Evolutionary conservation across 2,113 vertebrate genomes (phyloP).

Genomic region (Hypanus sabinus): DNA sequence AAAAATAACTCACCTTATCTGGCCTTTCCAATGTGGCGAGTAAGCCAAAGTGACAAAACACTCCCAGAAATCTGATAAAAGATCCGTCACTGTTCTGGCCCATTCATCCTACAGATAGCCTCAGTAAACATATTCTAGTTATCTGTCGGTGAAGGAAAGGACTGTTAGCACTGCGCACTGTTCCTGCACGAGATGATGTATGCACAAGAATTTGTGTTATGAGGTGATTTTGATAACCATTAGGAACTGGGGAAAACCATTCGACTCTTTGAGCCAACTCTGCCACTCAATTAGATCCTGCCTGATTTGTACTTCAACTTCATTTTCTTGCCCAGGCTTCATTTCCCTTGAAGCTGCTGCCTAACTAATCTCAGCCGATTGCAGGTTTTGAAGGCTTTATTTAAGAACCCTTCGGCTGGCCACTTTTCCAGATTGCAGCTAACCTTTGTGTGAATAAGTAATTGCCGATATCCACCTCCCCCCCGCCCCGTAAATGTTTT

Average conservation of each 20-base stretch:
- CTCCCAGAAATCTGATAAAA: constrained; percentile 33
- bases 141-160: neutral
- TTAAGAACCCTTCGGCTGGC: neutral
- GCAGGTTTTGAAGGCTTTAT: neutral
- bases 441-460: neutral
- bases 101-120: constrained; percentile 21
- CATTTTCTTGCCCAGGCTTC: neutral
- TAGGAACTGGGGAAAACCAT: neutral
- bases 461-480: neutral
- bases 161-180: neutral
- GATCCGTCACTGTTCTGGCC: neutral
- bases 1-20: constrained; percentile 7
- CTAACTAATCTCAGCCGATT: neutral
- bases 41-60: constrained; percentile 23
- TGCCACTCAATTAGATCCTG: neutral
- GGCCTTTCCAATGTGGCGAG: constrained; percentile 7
- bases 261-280: neutral
- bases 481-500: neutral
- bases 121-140: constrained; percentile 12
- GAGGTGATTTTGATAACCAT: neutral
- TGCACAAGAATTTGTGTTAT: no score
- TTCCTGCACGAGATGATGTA: neutral
- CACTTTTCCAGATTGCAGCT: neutral
- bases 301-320: neutral
- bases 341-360: neutral